Conservation (phyloP, 2,113 vertebrate genomes). For the Patagioenas fasciata region DNA sequence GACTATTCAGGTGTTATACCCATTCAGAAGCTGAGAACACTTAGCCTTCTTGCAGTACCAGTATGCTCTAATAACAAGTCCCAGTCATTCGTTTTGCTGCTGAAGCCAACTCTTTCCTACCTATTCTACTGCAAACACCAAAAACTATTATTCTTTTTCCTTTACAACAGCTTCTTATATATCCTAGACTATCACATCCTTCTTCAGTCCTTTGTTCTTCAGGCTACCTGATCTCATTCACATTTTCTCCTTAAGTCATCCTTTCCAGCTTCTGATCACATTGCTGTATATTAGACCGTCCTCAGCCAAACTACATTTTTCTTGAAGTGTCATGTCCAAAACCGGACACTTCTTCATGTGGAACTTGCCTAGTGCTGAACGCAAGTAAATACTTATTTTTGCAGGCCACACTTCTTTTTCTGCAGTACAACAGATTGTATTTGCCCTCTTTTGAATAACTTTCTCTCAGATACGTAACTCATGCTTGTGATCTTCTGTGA, state of each 20-base stretch:
- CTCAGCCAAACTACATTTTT: neutral
- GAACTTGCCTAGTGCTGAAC: neutral
- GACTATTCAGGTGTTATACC: neutral
- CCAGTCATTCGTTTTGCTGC: neutral
- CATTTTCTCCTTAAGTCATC: neutral
- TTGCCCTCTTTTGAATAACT: neutral
- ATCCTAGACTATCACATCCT: neutral
- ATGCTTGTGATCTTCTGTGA: neutral
- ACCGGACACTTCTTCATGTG: rapidly evolving
- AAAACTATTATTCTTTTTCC: neutral
- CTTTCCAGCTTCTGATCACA: neutral
- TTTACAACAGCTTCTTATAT: neutral
- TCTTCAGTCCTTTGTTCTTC: neutral
- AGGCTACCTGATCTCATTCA: neutral
- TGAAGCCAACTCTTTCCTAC: neutral
- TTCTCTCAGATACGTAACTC: neutral
- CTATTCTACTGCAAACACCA: neutral
- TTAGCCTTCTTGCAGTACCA: neutral
- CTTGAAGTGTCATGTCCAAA: neutral
- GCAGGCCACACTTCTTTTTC: neutral
- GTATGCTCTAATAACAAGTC: neutral
- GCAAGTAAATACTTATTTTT: neutral
- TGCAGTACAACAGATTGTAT: neutral
- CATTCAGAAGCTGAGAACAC: neutral
- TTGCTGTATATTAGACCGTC: neutral